Conservation (phyloP, 2,113 vertebrate genomes). For the Ornithorhynchus anatinus region DNA sequence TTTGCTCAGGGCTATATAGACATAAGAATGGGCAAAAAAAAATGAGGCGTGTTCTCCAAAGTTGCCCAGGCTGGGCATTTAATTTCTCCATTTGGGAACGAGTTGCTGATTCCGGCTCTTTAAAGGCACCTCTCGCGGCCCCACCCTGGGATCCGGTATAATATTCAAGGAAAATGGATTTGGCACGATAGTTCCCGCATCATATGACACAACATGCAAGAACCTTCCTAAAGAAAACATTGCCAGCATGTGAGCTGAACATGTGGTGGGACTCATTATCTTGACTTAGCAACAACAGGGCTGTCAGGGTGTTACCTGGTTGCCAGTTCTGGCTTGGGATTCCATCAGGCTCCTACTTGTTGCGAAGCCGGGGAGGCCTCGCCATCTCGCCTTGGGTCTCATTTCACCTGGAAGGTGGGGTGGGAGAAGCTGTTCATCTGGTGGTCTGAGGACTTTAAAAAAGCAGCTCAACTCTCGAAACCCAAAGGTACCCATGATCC, state of each 20-base stretch:
- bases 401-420: no score
- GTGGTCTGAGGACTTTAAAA: no score
- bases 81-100: conserved; percentile 5
- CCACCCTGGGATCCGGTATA: not conserved
- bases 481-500: no score
- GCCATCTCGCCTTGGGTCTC: no score
- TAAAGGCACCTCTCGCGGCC: not conserved
- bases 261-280: not conserved
- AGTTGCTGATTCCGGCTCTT: conserved; percentile 36
- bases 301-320: conserved; percentile 1
- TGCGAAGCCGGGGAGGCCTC: not conserved
- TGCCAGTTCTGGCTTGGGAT: conserved; percentile 12
- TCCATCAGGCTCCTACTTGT: conserved; percentile 13
- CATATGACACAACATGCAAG: not conserved
- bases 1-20: not conserved
- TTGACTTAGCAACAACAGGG: not conserved
- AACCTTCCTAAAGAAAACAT: not conserved
- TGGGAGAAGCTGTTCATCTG: no score
- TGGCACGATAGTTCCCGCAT: not conserved
- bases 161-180: not conserved
- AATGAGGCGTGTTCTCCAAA: not conserved
- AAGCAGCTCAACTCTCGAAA: no score
- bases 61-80: not conserved
- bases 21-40: not conserved
- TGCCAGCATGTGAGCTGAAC: not conserved